Evolutionary conservation across 2,113 vertebrate genomes (phyloP), one percentile per base, ranked within the genome.

Genomic region (Urocitellus parryii): DNA sequence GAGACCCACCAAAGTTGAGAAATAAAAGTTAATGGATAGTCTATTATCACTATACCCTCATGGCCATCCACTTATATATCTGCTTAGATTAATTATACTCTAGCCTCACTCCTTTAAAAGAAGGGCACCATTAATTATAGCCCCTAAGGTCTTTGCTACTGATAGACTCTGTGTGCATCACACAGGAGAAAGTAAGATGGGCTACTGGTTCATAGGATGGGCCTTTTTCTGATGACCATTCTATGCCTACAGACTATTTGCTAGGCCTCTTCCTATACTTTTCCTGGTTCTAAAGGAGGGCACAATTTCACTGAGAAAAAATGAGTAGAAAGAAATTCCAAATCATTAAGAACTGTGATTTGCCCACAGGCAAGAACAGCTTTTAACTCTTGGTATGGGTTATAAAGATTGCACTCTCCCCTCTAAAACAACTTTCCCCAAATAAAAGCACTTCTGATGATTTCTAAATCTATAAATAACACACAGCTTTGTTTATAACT

Each of bases 71-170:
- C 32, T 76, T 78, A 78, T 45, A 25, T 8, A 72, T 61, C n/a
- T 73, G n/a, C 39, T 53, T 45, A 61, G 10, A 48, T 58, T 16
- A n/a, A 11, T 4, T 20, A 17, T 32, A 2, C 2, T 10, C 27
- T 0, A 37, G 27, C 22, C 22, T 29, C 14, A 37, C 32, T 20
- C 20, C 34, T 61, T 29, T 24, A 37, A 70, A 53, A 34, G 6
- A 25, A 16, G 12, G 39, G 4, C 1, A 3, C 0, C 9, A n/a
- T 20, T 22, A 27, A 10, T 25, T 37, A 77, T 5, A 9, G 14
- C 8, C 4, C 1, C 32, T 22, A 42, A 63, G 32, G 63, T 27
- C 22, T 73, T 34, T 42, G 25, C 27, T 9, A 16, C 63, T 1
- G 20, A 92, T 0, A 72, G 11, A 11, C 6, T 25, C 1, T n/a